phyloP scores from a whole-genome alignment of 2,797 vertebrate species.

The Enteromius trimaculatus region DNA sequence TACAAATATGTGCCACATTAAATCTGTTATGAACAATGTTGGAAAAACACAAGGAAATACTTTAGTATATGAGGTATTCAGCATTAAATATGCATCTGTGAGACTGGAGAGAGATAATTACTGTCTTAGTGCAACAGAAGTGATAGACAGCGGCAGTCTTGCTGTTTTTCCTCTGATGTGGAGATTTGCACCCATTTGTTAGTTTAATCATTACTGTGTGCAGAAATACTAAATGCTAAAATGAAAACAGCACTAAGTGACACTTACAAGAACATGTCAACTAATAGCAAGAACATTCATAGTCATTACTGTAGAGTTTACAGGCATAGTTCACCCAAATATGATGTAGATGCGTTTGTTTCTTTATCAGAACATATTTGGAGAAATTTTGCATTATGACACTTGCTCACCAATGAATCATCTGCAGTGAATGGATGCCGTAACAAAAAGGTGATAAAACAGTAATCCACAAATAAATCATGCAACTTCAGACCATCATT shows the following conservation, averaged over 20 bases:
- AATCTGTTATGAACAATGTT: conserved; percentile 24
- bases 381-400: neutral
- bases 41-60: conserved; percentile 11
- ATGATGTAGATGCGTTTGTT: neutral
- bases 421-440: neutral
- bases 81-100: conserved; percentile 29
- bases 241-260: neutral
- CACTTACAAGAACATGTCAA: neutral
- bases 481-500: neutral
- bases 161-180: conserved; percentile 40
- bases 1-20: conserved; percentile 17
- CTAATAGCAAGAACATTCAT: neutral
- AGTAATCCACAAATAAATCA: neutral
- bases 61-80: neutral
- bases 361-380: neutral
- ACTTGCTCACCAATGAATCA: neutral
- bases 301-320: neutral
- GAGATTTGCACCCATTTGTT: conserved; percentile 31
- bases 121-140: conserved; percentile 32
- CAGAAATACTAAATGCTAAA: neutral
- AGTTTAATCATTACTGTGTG: conserved; percentile 16
- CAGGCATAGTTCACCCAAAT: neutral
- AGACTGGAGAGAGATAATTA: conserved; percentile 24
- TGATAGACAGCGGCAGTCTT: conserved; percentile 4
- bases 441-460: neutral